Conservation (phyloP, 1,140 invertebrate genomes). For the Gerris buenoi region DNA sequence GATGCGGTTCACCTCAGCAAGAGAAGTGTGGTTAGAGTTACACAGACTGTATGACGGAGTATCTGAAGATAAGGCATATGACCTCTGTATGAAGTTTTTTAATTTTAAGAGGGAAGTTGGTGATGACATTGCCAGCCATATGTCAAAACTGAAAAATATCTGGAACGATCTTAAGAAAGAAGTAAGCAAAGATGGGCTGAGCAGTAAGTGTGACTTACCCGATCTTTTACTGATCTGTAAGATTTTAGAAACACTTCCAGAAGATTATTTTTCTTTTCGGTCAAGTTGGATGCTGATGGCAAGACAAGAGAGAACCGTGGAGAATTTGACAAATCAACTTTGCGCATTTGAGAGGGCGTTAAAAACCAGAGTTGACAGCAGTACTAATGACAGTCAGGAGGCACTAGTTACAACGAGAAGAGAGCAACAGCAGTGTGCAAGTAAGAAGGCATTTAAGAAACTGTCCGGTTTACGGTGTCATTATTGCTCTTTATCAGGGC, state of each 20-base stretch:
- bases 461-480: neutral
- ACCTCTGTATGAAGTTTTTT: neutral
- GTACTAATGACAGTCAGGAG: neutral
- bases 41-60: neutral
- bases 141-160: conserved; percentile 4
- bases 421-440: neutral
- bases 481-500: neutral
- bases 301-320: neutral
- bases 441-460: neutral
- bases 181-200: neutral
- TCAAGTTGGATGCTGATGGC: neutral
- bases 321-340: neutral
- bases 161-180: neutral
- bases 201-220: neutral
- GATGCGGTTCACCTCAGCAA: neutral
- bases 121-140: neutral
- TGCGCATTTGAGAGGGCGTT: neutral
- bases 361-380: neutral
- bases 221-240: neutral
- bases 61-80: neutral
- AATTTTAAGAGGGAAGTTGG: neutral
- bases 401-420: neutral
- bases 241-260: neutral
- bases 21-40: neutral
- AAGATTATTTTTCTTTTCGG: neutral